Evolutionary conservation across 1,140 invertebrate species (phyloP), one percentile per base, ranked within the genome.

Genomic region (Drosophila sucinea): DNA sequence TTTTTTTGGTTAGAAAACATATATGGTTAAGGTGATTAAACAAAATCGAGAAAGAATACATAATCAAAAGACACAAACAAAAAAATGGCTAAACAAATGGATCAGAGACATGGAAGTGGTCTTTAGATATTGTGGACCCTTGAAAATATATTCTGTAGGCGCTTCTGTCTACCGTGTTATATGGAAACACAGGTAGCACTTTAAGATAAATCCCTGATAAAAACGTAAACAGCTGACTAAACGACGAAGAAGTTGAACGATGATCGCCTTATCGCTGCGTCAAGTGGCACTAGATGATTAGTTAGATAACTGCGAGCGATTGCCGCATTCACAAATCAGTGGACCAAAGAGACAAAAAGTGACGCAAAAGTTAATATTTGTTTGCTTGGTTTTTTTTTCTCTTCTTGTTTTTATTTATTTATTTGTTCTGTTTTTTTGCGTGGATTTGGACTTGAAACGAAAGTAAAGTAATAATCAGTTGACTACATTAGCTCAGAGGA

Each of bases 251-350:
- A 51, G 11, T 41, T 41, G 57, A 62, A 51, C 82, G 76, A 79
- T 76, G 62, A 55, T 64, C 27, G 8, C 38, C 72, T 86, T 86
- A 89, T 86, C 83, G 69, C 83, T 87, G 84, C 84, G 83, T 71
- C 84, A 86, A 83, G 79, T 55, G 71, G 47, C 67, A 83, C 67
- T 33, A 64, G 57, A 60, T 68, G 71, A 67, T 86, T 86, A 86
- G 83, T 86, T 86, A 86, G 83, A 87, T 86, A 86, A 87, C 40
- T 81, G 33, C 41, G 25, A 55, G 30, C 66, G 69, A 73, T 72
- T 86, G 83, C 41, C 83, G 83, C 81, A 84, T 73, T 67, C 70
- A 75, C 72, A 61, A 72, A 54, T 55, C 38, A 64, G 54, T 61
- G 44, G 8, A 40, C 27, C 40, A 11, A 40, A 68, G 38, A 33